Evolutionary conservation across 2,113 vertebrate species (phyloP).

Genomic region (Argyrosomus japonicus): DNA sequence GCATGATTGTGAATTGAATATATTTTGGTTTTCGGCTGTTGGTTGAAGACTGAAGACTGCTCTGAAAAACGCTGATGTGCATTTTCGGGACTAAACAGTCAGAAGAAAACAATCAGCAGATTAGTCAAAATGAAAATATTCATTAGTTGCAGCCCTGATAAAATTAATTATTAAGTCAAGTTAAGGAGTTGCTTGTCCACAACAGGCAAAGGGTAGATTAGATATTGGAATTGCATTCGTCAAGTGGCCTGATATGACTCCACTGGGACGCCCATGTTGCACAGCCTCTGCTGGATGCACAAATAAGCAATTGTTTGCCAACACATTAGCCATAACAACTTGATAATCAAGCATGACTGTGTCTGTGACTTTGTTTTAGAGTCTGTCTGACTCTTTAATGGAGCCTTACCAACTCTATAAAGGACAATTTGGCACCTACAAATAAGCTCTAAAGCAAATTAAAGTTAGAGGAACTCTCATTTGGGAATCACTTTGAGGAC

Average conservation of each 20-base stretch:
- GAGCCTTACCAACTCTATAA: background rate
- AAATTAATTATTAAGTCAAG: background rate
- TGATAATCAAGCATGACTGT: constrained; percentile 1
- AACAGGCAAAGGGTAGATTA: background rate
- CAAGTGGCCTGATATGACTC: constrained; percentile 1
- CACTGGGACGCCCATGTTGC: background rate
- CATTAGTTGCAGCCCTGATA: background rate
- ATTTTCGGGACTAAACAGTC: background rate
- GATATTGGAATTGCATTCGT: background rate
- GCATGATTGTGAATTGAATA: background rate
- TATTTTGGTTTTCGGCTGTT: background rate
- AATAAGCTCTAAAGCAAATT: constrained; percentile 5
- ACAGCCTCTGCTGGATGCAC: background rate
- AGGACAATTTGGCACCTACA: background rate
- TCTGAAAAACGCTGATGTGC: background rate
- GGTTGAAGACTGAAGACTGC: background rate
- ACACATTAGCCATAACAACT: constrained; percentile 5
- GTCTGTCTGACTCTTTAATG: background rate
- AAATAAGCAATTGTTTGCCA: constrained; percentile 2
- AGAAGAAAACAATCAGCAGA: background rate
- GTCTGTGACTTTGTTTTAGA: constrained; percentile 11
- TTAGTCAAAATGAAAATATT: background rate
- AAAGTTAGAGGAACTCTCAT: constrained; percentile 1
- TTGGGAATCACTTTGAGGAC: background rate
- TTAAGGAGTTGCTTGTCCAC: background rate